Base-by-base conservation (phyloP, 1,140 invertebrate species). In the Bilobella aurantiaca region DNA sequence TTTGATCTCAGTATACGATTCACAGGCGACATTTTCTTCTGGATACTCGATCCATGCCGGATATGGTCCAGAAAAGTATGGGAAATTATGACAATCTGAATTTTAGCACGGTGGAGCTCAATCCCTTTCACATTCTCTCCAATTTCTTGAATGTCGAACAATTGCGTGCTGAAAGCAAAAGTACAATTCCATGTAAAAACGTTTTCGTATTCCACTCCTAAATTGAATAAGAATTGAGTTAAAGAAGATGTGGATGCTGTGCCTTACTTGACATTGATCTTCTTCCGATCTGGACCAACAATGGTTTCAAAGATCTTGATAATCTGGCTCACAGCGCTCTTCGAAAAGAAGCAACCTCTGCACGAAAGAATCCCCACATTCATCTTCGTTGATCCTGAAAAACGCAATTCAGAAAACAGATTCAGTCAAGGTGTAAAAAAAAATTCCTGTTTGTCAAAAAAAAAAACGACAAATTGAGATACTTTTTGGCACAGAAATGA, bases 51-150 rank as follows among this genome's bases (percentile, higher is more conserved):
- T 34, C 62, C 65, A 46, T 62, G 46, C 31, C 56, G 47, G 18
- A 66, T 28, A 14, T 47, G 58, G n/a, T 66, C 34, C 18, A 66
- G 30, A 58, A 66, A 66, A 34, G 56, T 59, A 42, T 66, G 65
- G 18, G 65, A 66, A 32, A 66, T 62, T 12, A 66, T 66, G 18
- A 66, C 65, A 29, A 66, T 66, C 34, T 66, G 65, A 42, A 66
- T 53, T 56, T 66, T 66, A 47, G 65, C 42, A 29, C 60, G 8
- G 60, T 66, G 65, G 2, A 66, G 58, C 18, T 62, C 65, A 1
- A 27, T 46, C 1, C 23, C 47, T 31, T 47, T 59, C 2, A 29
- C 58, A 1, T 28, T 23, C 42, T 66, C 46, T 1, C 61, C 65
- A 42, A 66, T 31, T 30, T 66, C 65, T 21, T 57, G 27, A 28